phyloP scores from a whole-genome alignment of 2,888 invertebrate species.

The Baccha elongata region DNA sequence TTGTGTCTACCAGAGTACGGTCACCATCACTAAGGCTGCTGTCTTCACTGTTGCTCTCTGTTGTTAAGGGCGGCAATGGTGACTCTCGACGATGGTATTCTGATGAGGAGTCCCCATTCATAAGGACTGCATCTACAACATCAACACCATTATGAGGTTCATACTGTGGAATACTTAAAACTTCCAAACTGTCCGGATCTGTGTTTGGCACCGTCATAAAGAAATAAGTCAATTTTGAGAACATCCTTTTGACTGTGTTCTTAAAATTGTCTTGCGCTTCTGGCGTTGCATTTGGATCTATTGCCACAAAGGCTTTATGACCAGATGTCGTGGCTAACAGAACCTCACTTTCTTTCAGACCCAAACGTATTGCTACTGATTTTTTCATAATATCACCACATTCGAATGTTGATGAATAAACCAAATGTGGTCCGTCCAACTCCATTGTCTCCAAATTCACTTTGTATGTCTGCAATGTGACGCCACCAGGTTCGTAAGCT shows the following conservation, averaged over 20 bases:
- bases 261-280: conserved; percentile 82
- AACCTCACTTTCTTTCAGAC: conserved; percentile 78
- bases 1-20: conserved; percentile 82
- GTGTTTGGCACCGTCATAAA: conserved; percentile 86
- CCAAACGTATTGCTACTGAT: conserved; percentile 83
- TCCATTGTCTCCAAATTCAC: conserved; percentile 86
- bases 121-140: conserved; percentile 80
- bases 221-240: conserved; percentile 86
- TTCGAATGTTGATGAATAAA: conserved; percentile 85
- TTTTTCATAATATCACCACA: conserved; percentile 85
- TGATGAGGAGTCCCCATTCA: conserved; percentile 75
- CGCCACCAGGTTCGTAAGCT: conserved; percentile 86
- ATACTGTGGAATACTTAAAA: conserved; percentile 83
- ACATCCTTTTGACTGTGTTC: conserved; percentile 80
- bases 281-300: conserved; percentile 78
- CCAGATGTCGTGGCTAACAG: conserved; percentile 77
- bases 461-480: conserved; percentile 84
- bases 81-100: conserved; percentile 74
- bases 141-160: conserved; percentile 76
- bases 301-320: conserved; percentile 83
- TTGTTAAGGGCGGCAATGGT: conserved; percentile 74
- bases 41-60: conserved; percentile 89
- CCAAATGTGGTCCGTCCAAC: conserved; percentile 85
- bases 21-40: conserved; percentile 90
- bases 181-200: conserved; percentile 83